Evolutionary conservation across 2,113 vertebrate genomes (phyloP), one percentile per base, ranked within the genome.

Genomic region (Cinclus mexicanus): DNA sequence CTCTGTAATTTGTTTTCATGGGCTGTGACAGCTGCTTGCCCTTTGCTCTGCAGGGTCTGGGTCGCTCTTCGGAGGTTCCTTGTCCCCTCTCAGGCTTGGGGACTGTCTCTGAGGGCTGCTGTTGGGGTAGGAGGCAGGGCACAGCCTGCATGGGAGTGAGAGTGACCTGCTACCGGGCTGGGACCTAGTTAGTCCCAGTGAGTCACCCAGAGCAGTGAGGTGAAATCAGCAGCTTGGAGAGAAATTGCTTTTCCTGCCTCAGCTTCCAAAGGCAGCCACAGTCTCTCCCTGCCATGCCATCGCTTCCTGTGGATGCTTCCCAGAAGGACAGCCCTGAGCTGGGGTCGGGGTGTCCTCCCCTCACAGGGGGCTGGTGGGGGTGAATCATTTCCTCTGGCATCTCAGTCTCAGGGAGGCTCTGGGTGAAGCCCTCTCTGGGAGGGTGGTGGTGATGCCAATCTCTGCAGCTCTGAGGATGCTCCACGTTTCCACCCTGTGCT

Each of bases 111-210:
- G 12, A 10, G 17, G 33, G 12, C 21, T 71, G 13, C 3, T n/a
- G 1, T 14, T 31, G 47, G 46, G 24, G 9, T 37, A 11, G 26
- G 29, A 79, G 28, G 5, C 31, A 42, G 0, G 1, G n/a, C 37
- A 28, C 16, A 21, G n/a, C 21, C 35, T 4, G 5, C 2, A 1
- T 2, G 20, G 10, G 5, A 57, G 12, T 2, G 4, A 41, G 11
- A 47, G 71, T 3, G 11, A 65, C 14, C 17, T 49, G 33, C 25
- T n/a, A 0, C 6, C 4, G 47, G 25, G 29, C 68, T 82, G 57
- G 56, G 21, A 13, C 15, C 15, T 14, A 9, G 25, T 47, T 35
- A 23, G 47, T 37, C 35, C 35, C 35, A 37, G 35, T 37, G 35
- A 37, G 35, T 37, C 35, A 37, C 35, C 35, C 35, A 31, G 37